Percentiles rank a stretch among this genome's conserved stretches.
Conservation (phyloP, 92 coral and sea anemone genomes). For the Epizoanthus rinbou region DNA sequence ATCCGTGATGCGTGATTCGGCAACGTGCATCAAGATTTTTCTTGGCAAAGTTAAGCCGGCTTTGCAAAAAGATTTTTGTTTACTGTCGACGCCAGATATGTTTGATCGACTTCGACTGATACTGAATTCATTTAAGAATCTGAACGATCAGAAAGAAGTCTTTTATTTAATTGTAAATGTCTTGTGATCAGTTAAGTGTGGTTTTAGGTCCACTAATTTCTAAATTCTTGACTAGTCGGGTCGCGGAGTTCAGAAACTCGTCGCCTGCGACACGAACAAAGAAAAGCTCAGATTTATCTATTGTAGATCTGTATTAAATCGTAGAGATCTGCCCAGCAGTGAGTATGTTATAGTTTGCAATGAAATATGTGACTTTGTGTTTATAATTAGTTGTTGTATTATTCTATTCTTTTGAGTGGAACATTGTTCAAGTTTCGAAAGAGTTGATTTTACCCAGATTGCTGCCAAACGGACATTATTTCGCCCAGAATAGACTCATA, state of each 20-base stretch:
- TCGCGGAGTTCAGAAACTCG: too few relatives aligned
- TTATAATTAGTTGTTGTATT: neutral
- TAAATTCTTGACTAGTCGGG: neutral
- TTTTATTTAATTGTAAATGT: neutral
- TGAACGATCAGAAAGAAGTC: neutral
- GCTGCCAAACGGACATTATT: neutral
- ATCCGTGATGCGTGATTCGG: neutral
- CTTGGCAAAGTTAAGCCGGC: neutral
- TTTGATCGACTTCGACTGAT: neutral
- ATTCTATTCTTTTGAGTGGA: neutral
- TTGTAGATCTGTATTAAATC: constrained; percentile 13
- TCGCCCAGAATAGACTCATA: neutral
- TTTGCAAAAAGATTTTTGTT: neutral
- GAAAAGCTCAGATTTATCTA: neutral
- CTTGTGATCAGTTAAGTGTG: too few relatives aligned
- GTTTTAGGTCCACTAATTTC: neutral
- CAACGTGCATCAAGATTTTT: neutral
- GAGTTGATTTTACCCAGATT: constrained; percentile 2
- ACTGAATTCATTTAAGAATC: neutral
- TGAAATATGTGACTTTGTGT: neutral
- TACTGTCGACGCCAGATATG: neutral
- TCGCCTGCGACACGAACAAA: too few relatives aligned
- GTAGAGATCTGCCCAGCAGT: neutral
- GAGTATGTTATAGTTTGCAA: neutral
- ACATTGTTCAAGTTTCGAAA: neutral